Conservation (phyloP, 2,888 invertebrate species). For the Litoditis marina region DNA sequence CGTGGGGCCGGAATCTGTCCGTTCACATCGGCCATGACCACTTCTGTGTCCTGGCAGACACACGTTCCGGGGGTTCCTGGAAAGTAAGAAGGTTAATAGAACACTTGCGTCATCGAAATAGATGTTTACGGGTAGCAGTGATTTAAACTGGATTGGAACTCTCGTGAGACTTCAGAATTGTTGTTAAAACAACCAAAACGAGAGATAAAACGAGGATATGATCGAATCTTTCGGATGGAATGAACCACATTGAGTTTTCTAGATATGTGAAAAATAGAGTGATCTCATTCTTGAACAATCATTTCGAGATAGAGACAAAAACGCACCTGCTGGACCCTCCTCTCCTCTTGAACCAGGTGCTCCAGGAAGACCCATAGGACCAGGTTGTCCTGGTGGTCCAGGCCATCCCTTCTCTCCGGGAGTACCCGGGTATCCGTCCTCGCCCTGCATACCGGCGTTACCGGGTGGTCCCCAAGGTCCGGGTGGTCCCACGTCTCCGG, state of each 20-base stretch:
- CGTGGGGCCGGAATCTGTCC: constrained; percentile 40
- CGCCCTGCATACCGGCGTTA: constrained; percentile 53
- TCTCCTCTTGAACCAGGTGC: constrained; percentile 53
- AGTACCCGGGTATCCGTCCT: constrained; percentile 58
- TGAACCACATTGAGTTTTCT: no score
- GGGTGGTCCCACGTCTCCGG: constrained; percentile 46
- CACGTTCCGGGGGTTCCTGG: constrained; percentile 61
- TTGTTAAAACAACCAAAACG: no score
- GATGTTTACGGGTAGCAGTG: no score
- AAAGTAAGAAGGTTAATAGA: no score
- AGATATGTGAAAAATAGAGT: no score
- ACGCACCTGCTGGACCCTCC: constrained; percentile 50
- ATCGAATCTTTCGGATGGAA: no score
- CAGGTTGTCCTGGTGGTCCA: constrained; percentile 60
- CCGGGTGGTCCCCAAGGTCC: constrained; percentile 59
- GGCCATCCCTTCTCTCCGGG: constrained; percentile 61
- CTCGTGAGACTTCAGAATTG: no score
- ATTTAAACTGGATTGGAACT: no score
- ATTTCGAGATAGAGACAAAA: not conserved
- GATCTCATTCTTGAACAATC: no score
- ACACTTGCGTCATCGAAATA: no score
- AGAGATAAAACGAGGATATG: no score
- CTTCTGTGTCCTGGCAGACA: constrained; percentile 62
- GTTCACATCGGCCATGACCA: constrained; percentile 55
- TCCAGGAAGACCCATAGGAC: constrained; percentile 52